Base-by-base conservation (phyloP, 2,888 invertebrate genomes). In the Drosophila neoperkinsi region DNA sequence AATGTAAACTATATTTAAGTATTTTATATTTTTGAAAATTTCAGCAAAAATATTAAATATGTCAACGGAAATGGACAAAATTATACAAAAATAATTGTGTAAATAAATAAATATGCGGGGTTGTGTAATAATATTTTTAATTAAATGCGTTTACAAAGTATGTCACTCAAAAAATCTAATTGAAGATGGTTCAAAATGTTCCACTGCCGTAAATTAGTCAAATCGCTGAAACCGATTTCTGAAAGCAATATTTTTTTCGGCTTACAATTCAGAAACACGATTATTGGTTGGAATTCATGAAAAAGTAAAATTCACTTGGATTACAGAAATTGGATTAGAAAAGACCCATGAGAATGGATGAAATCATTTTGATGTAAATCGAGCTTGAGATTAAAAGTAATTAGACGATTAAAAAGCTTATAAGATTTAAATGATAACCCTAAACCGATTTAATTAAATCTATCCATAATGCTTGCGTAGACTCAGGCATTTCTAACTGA, bases 11-110 rank as follows among this genome's bases (percentile, higher is more conserved):
- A 46, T 41, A 31, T 49, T 58, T 52, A 49, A 38, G 4, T 52
- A 60, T 53, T 52, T 71, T 16, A 9, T n/a, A n/a, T 28, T 60
- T 69, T 71, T 34, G 33, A 49, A 56, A 72, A 46, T 57, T 16
- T 5, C 21, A 34, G 50, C 25, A 50, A 11, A 18, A 25, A 28
- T 7, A 1, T 9, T 16, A 25, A 49, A 25, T 25, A 49, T 10
- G 18, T 1, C 18, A 49, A 28, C 16, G 49, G 25, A 49, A 49
- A 49, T 9, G 28, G 2, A 4, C 16, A 16, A 13, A 7, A 43
- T 21, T 21, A 43, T 43, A 21, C 1, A 11, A 41, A 21, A 21
- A 13, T 28, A 46, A 9, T 25, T 0, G 4, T 16, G 11, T 34
- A 34, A 34, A 13, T 34, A 34, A 33, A 4, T 34, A 16, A 16